Base-by-base conservation (phyloP, 2,888 invertebrate species). In the Emesis russula region DNA sequence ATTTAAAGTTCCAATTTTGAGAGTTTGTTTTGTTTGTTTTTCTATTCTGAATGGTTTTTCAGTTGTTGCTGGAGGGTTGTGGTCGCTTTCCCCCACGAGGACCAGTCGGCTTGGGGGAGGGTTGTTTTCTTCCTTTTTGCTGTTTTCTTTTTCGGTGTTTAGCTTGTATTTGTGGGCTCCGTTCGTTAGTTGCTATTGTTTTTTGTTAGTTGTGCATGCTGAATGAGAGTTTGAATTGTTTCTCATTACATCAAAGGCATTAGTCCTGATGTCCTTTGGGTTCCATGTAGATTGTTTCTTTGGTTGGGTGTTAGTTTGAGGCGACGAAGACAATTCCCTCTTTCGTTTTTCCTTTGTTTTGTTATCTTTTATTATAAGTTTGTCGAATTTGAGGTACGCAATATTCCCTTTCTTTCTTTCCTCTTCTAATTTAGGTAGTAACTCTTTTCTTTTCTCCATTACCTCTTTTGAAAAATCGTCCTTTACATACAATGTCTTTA, bases 401-500 rank as follows among this genome's bases (percentile, higher is more conserved):
- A 58, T 58, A 18, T 58, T 58, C 2, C 58, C n/a, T 2, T 58
- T 58, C 4, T 58, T 58, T 18, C 58, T n/a, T 58, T 58, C 58
- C 18, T 58, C n/a, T 58, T 58, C 58, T 58, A 58, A 3, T 15
- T 9, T 58, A 7, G n/a, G 13, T 18, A 11, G 58, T 11, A 58
- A 18, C 9, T 9, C 9, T 18, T 11, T 58, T 18, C 15, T 58
- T 58, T 9, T 58, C 18, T 58, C 58, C 58, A 58, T 3, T 11
- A 15, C n/a, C n/a, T 58, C 58, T 58, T 58, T 58, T n/a, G 58
- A 9, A 58, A n/a, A n/a, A 7, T 74, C 63, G 25, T 81, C 53
- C 18, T 53, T 48, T 1, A 74, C 31, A 66, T 78, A 77, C 7
- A 75, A 13, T 4, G 48, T 58, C 68, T 83, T 81, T 3, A 79